These are phyloP conservation scores for Corythucha ciliata DNA, from an alignment of 2,888 invertebrate genomes.

Conservation along the genomic window DNA sequence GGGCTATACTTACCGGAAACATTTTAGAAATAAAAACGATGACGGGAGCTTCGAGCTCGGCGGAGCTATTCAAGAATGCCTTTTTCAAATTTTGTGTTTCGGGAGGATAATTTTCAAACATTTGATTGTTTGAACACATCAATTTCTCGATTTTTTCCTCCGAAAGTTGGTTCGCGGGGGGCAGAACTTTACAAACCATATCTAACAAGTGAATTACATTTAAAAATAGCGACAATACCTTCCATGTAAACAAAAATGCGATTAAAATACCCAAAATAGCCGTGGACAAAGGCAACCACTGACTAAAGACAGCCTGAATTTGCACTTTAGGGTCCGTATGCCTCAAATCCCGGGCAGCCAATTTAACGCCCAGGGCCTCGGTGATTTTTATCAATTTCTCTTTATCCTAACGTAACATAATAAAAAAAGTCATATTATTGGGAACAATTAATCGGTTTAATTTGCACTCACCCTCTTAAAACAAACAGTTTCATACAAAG, in stretches of 20 bases:
- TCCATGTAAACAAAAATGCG: slow-evolving; percentile 14
- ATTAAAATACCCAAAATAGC: slow-evolving; percentile 63
- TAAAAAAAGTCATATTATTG: slow-evolving; percentile 12
- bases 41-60: slow-evolving; percentile 49
- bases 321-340: slow-evolving; percentile 68
- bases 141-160: slow-evolving; percentile 72
- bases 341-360: slow-evolving; percentile 64
- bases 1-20: slow-evolving; percentile 60
- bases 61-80: slow-evolving; percentile 60
- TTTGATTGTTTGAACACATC: slow-evolving; percentile 61
- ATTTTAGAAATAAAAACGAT: slow-evolving; percentile 74
- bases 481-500: slow-evolving; percentile 73
- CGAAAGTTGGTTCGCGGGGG: slow-evolving; percentile 65
- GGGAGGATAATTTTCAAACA: slow-evolving; percentile 56
- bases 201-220: slow-evolving; percentile 40
- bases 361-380: slow-evolving; percentile 65
- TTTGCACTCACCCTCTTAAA: slow-evolving; percentile 49
- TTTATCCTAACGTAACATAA: slow-evolving; percentile 48
- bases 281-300: slow-evolving; percentile 81
- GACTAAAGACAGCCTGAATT: slow-evolving; percentile 69
- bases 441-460: slow-evolving; percentile 7
- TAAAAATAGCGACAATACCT: not conserved
- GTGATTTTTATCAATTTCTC: slow-evolving; percentile 61
- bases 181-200: slow-evolving; percentile 71
- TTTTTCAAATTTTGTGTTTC: slow-evolving; percentile 62